Conservation (phyloP, 2,888 invertebrate species). For the Mechanitis mazaeus region DNA sequence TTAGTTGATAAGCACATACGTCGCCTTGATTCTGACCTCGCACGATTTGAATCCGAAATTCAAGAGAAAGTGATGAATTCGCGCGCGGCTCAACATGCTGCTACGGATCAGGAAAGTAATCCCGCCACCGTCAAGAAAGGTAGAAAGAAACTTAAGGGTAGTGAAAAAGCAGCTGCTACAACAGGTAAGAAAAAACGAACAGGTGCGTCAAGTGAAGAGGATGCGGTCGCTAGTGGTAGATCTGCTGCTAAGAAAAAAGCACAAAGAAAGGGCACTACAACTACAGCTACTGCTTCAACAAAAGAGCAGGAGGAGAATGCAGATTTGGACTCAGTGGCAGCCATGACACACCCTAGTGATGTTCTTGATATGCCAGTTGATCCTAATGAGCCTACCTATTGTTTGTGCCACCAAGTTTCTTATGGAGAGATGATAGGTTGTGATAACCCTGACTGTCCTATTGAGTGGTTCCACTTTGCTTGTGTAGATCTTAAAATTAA, state of each 20-base stretch:
- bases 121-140: constrained; percentile 67
- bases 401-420: constrained; percentile 97
- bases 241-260: constrained; percentile 67
- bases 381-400: constrained; percentile 99
- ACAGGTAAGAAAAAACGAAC: constrained; percentile 74
- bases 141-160: constrained; percentile 65
- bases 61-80: constrained; percentile 93
- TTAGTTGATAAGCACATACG: constrained; percentile 98
- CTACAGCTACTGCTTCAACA: constrained; percentile 47
- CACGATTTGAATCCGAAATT: constrained; percentile 96
- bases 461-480: constrained; percentile 98
- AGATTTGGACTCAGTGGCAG: constrained; percentile 71
- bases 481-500: constrained; percentile 93
- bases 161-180: constrained; percentile 55
- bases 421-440: constrained; percentile 98
- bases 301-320: constrained; percentile 68
- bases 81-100: constrained; percentile 76
- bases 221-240: constrained; percentile 54
- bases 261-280: constrained; percentile 57
- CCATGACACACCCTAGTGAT: constrained; percentile 90
- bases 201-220: constrained; percentile 73
- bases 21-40: constrained; percentile 95
- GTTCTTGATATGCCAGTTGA: constrained; percentile 94
- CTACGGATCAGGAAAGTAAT: constrained; percentile 64
- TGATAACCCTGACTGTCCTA: constrained; percentile 92